These are phyloP conservation scores for Chaetops frenatus DNA, from an alignment of 2,113 vertebrate species.

Conservation along the genomic window DNA sequence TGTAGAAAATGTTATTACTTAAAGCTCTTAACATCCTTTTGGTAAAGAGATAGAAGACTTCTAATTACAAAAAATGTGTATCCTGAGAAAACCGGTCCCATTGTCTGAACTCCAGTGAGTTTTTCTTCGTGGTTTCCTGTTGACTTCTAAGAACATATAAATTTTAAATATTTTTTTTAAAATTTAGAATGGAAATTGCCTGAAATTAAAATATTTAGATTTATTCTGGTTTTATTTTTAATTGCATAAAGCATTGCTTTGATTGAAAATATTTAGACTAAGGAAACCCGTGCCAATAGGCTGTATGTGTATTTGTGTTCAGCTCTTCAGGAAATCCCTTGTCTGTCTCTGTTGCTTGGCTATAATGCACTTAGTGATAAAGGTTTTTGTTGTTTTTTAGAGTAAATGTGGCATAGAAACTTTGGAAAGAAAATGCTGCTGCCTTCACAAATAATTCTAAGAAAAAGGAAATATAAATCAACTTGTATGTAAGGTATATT, in stretches of 20 bases:
- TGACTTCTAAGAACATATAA: neutral
- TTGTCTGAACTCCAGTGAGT: neutral
- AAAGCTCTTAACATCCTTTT: neutral
- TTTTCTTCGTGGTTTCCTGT: neutral
- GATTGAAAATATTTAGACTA: constrained; percentile 2
- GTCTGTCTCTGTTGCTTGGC: neutral
- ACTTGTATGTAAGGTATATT: neutral
- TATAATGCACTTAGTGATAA: neutral
- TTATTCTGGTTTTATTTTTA: constrained; percentile 12
- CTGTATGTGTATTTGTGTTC: constrained; percentile 1
- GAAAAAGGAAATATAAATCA: neutral
- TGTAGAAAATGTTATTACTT: neutral
- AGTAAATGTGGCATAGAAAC: neutral
- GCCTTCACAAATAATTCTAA: neutral
- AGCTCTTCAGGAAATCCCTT: constrained; percentile 17
- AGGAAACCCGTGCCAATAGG: neutral
- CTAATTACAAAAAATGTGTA: neutral
- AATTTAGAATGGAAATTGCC: neutral
- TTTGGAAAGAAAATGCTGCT: neutral
- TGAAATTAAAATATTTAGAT: neutral
- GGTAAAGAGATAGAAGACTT: neutral
- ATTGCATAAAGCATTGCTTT: neutral
- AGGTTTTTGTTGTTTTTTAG: neutral
- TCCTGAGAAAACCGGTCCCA: neutral
- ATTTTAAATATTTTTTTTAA: neutral